A percentile compares a stretch with the other conserved stretches of the same genome.
phyloP scores from a whole-genome alignment of 1,140 invertebrate genomes.

The Apis laboriosa region DNA sequence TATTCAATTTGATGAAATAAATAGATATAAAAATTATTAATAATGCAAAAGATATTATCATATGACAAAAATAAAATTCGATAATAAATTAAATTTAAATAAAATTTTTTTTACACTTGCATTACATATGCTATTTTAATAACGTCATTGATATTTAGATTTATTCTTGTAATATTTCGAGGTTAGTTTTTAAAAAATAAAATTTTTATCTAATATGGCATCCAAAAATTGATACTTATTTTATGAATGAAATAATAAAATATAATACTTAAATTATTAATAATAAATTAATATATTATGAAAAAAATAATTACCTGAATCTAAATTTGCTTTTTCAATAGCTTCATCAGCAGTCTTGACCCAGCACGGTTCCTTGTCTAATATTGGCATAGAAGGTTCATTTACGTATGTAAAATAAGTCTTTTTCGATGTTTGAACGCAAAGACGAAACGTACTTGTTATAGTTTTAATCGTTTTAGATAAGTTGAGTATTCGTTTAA shows the following conservation, averaged over 20 bases:
- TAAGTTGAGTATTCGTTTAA: conserved; percentile 71
- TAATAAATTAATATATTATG: too few relatives aligned
- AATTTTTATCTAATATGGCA: not conserved
- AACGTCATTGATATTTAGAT: not conserved
- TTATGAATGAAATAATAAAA: too few relatives aligned
- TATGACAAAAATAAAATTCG: not conserved
- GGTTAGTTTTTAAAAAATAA: conserved; percentile 12
- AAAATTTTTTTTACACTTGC: too few relatives aligned
- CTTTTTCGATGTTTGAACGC: conserved; percentile 71
- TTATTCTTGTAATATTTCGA: conserved; percentile 2
- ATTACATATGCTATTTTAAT: too few relatives aligned
- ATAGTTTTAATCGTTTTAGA: conserved; percentile 66
- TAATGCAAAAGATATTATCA: not conserved
- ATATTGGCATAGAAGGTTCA: conserved; percentile 79
- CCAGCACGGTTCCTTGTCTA: conserved; percentile 74
- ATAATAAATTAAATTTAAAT: too few relatives aligned
- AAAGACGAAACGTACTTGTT: conserved; percentile 48
- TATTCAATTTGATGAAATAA: not conserved
- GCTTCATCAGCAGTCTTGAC: conserved; percentile 77
- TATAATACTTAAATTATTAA: not conserved
- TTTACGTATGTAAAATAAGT: conserved; percentile 81
- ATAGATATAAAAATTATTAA: not conserved
- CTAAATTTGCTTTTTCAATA: conserved; percentile 74
- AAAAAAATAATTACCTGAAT: conserved; percentile 66
- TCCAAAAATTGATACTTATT: not conserved